These are phyloP conservation scores for Anolis apletophallus DNA, from an alignment of 2,797 vertebrate genomes.

Conservation along the genomic window DNA sequence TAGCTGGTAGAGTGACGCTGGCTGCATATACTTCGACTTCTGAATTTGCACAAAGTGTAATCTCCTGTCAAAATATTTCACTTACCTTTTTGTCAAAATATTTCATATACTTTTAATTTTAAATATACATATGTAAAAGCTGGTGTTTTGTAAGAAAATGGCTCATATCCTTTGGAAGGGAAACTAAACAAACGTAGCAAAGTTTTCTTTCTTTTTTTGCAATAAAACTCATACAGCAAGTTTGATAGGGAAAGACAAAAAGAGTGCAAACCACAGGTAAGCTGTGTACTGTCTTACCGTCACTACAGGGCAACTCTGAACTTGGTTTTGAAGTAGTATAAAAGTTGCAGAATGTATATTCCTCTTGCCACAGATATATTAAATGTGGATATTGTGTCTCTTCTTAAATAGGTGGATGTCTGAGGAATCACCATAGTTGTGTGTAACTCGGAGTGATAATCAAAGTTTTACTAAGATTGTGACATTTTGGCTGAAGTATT, in stretches of 20 bases:
- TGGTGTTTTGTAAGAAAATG: background rate
- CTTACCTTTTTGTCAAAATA: background rate
- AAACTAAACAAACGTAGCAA: background rate
- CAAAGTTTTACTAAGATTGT: background rate
- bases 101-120: background rate
- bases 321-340: background rate
- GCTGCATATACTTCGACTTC: background rate
- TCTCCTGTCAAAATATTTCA: background rate
- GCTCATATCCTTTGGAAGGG: background rate
- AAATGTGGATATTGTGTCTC: background rate
- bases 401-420: background rate
- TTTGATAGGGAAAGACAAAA: background rate
- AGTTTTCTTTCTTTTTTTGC: background rate
- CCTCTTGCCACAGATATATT: background rate
- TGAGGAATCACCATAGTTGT: background rate
- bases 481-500: background rate
- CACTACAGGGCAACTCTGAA: background rate
- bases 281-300: background rate
- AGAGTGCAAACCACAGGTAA: background rate
- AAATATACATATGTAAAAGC: background rate
- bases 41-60: background rate
- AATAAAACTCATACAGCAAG: background rate
- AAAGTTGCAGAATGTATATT: constrained; percentile 9
- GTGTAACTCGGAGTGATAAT: background rate
- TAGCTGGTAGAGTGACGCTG: background rate